A percentile compares a stretch with the other conserved stretches of the same genome.
These are phyloP conservation scores for Pelodytes ibericus DNA, from an alignment of 2,797 vertebrate genomes.

Conservation along the genomic window DNA sequence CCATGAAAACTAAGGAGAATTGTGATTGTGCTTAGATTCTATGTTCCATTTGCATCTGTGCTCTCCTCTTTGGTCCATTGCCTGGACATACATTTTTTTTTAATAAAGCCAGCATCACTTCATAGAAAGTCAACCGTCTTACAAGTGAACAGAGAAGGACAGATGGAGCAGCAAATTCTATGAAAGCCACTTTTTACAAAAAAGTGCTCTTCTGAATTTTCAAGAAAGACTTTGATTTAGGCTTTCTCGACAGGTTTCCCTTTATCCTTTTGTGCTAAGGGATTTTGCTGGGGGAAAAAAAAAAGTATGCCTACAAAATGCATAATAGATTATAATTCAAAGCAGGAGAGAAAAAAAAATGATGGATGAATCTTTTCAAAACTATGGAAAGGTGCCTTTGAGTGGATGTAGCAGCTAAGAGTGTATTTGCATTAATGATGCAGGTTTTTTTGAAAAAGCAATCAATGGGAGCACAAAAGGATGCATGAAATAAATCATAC, in stretches of 20 bases:
- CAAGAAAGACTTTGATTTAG: conserved; percentile 29
- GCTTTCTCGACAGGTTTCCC: conserved; percentile 11
- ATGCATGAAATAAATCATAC: conserved; percentile 51
- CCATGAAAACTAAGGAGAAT: neutral
- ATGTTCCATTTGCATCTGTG: neutral
- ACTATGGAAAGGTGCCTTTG: conserved; percentile 51
- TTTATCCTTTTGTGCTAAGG: conserved; percentile 22
- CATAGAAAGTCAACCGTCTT: neutral
- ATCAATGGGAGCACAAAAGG: conserved; percentile 54
- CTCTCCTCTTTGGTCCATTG: neutral
- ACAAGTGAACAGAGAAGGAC: neutral
- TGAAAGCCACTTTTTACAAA: conserved; percentile 13
- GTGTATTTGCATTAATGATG: conserved; percentile 55
- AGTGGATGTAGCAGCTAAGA: conserved; percentile 34
- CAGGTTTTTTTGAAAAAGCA: conserved; percentile 51
- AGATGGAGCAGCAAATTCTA: neutral
- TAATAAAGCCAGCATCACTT: neutral
- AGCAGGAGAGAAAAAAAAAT: conserved; percentile 15
- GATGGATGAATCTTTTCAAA: conserved; percentile 53
- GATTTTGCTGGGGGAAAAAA: conserved; percentile 8
- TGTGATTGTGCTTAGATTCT: neutral
- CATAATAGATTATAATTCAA: conserved; percentile 50
- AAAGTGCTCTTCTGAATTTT: conserved; percentile 14
- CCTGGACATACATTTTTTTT: conserved; percentile 3
- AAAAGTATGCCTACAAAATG: conserved; percentile 26